Base-by-base conservation (phyloP, 92 coral and sea anemone genomes). In the Zoanthus solanderi region DNA sequence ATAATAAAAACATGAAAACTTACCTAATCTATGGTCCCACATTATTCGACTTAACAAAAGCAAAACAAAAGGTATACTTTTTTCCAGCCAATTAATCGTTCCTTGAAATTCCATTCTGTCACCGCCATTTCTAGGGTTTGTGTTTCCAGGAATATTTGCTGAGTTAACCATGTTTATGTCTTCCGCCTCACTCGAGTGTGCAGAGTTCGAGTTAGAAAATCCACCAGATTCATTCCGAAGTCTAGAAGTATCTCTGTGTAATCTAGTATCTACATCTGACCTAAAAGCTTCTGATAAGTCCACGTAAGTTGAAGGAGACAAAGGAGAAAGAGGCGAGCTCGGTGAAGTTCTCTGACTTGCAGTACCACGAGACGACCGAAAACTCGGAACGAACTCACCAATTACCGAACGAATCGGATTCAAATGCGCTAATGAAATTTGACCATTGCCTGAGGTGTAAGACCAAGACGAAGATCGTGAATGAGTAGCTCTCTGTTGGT, bases 21-120 rank as follows among this genome's bases (percentile, higher is more conserved):
- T 86, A 96, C 98, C 98, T 53, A 96, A 86, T 57, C 99, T 91
- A 83, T 96, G 99, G 30, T 96, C 99, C 99, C 99, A 96, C 99
- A 96, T 96, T 44, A 96, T 95, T 81, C 99, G 92, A 83, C 99
- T 96, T 31, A 96, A 77, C n/a, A 96, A 89, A 78, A 96, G 61
- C 71, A 96, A 84, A 37, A 93, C 96, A 50, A 96, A 96, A n/a
- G 99, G 99, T 28, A 96, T 88, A 63, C 98, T 96, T 72, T 91
- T 95, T 57, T 96, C 99, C 15, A 96, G 87, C 98, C 98, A 96
- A 65, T 89, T 91, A 52, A 96, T 96, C 0, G 99, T 94, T 14
- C 99, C 98, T 72, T 96, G 99, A 76, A 96, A 96, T 66, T 96
- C 99, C 92, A 96, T 93, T 83, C 98, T 88, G 72, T 96, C 99